phyloP scores from a whole-genome alignment of 2,113 vertebrate genomes.

The Siphamia tubifer region DNA sequence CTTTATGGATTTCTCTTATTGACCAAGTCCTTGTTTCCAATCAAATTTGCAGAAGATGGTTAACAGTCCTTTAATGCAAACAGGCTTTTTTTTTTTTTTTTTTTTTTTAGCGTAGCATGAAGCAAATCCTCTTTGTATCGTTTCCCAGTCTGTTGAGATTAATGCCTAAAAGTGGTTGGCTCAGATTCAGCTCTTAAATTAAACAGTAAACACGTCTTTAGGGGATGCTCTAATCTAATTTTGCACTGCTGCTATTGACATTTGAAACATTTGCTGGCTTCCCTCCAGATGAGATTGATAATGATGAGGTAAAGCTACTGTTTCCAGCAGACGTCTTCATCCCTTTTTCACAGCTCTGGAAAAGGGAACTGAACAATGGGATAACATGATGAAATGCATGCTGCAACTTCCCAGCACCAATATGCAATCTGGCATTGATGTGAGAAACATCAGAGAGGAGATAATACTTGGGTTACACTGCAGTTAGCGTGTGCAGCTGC shows the following conservation, averaged over 20 bases:
- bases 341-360: background rate
- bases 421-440: slow-evolving; percentile 15
- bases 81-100: slow-evolving; percentile 24
- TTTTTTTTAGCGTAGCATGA: slow-evolving; percentile 19
- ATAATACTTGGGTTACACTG: background rate
- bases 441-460: slow-evolving; percentile 23
- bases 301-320: slow-evolving; percentile 20
- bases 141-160: slow-evolving; percentile 33
- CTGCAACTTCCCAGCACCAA: slow-evolving; percentile 8
- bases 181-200: slow-evolving; percentile 45
- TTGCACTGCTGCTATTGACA: slow-evolving; percentile 6
- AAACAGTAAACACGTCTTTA: slow-evolving; percentile 27
- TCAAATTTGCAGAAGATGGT: slow-evolving; percentile 19
- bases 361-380: slow-evolving; percentile 1
- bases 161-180: slow-evolving; percentile 43
- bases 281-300: slow-evolving; percentile 13
- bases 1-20: slow-evolving; percentile 7
- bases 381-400: background rate
- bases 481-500: slow-evolving; percentile 13
- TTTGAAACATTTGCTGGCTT: slow-evolving; percentile 19
- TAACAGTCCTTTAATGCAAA: background rate
- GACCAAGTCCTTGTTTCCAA: slow-evolving; percentile 12
- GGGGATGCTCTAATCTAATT: slow-evolving; percentile 32
- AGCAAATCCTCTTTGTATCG: slow-evolving; percentile 2
- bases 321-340: slow-evolving; percentile 11